A percentile compares a stretch with the other conserved stretches of the same genome.
Evolutionary conservation across 2,888 invertebrate species (phyloP).

Genomic region (Xanthia icteritia): DNA sequence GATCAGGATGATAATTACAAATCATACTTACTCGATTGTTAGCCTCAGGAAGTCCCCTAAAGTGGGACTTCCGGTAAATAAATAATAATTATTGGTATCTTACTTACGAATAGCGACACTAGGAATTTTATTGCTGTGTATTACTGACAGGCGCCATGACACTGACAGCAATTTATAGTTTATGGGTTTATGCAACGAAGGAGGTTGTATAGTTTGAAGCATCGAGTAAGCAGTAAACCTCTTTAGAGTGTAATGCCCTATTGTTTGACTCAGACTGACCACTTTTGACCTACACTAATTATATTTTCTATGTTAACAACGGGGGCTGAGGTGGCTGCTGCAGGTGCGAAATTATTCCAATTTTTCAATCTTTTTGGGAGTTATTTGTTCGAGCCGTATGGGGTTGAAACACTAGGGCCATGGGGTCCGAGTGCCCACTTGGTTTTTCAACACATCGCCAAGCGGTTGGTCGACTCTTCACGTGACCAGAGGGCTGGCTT

Average conservation of each 20-base stretch:
- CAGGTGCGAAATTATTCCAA: too few species aligned
- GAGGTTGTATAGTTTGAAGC: conserved; percentile 53
- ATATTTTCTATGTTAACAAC: background rate
- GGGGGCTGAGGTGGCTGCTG: too few species aligned
- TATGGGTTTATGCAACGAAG: conserved; percentile 45
- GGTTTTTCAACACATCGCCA: too few species aligned
- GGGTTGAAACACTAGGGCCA: too few species aligned
- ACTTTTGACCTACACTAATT: background rate
- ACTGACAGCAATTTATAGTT: conserved; percentile 38
- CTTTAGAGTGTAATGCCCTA: conserved; percentile 52
- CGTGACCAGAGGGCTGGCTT: too few species aligned
- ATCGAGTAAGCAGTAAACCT: conserved; percentile 54
- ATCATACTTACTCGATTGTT: conserved; percentile 42
- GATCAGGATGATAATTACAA: conserved; percentile 16
- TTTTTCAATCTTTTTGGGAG: too few species aligned
- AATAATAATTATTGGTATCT: conserved; percentile 40
- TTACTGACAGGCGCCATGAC: conserved; percentile 44
- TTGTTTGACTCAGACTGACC: conserved; percentile 40
- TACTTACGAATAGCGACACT: conserved; percentile 50
- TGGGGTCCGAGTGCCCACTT: too few species aligned
- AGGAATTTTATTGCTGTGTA: conserved; percentile 49
- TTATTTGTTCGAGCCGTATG: too few species aligned
- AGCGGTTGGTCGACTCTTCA: too few species aligned
- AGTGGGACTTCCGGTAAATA: conserved; percentile 65
- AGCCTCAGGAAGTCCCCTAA: conserved; percentile 65